Evolutionary conservation across 2,797 vertebrate genomes (phyloP), one percentile per base, ranked within the genome.

Genomic region (Rhinichthys osculus): DNA sequence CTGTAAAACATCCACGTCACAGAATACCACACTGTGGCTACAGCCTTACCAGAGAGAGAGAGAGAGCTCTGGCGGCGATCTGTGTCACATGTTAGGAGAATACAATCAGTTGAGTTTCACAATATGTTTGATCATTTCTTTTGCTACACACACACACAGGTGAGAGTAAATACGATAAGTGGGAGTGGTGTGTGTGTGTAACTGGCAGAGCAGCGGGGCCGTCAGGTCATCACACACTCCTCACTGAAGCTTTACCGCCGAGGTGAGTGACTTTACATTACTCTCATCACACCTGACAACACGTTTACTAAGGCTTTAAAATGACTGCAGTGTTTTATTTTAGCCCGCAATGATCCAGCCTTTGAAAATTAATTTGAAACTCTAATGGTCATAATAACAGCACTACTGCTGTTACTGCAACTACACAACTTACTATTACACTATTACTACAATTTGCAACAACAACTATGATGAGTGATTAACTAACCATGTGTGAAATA

Each of bases 111-210:
- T 38, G 5, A 38, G 38, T 38, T 27, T 70, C 54, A 70, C 52
- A 54, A 16, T 16, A 40, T 2, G 47, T 38, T 81, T 52, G 30
- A 54, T 40, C 50, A 27, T 35, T 70, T 38, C 3, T 78, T 78
- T 62, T 27, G 47, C 7, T 27, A 2, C 35, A 16, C 54, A 64
- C 54, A 64, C 30, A 35, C 40, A 40, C 40, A 40, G 1, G 30
- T 14, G 73, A 77, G 33, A 77, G 73, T 38, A 21, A 38, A 70
- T 30, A 81, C 21, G 64, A 54, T 86, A 33, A 69, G 94, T 95
- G 94, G 95, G 95, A 91, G 95, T 94, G 95, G 23, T 33, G 78
- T 52, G 23, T 33, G 78, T 44, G 81, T 89, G 33, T 62, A 92
- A 93, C 90, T 87, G 90, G 91, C n/a, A 89, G 88, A 85, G 78